Base-by-base conservation (phyloP, 2,888 invertebrate species). In the Brenthis hecate region DNA sequence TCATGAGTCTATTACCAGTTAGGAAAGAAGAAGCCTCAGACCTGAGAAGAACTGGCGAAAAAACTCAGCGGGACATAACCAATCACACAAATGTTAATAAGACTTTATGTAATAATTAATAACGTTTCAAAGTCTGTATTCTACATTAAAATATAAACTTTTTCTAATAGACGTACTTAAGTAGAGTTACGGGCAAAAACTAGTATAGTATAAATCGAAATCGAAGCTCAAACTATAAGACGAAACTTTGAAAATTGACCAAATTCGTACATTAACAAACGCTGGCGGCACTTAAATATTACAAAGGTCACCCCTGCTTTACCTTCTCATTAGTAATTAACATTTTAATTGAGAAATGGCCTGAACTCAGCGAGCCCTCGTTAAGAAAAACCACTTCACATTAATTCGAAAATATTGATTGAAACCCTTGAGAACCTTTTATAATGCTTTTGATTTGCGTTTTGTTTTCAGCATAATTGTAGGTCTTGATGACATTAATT, bases 251-350 rank as follows among this genome's bases (percentile, higher is more conserved):
- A 5, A 19, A 57, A 57, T 57, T 57, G 11, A 43, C 19, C 19
- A 47, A 47, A 47, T 47, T 57, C 13, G 43, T 13, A 13, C 19
- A 19, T 57, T 47, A 47, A 47, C 6, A 57, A 57, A 14, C 16
- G 56, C 47, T 47, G 14, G 47, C n/a, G 13, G 58, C 47, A 58
- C 47, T 48, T 48, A 47, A 47, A 58, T 48, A 58, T 48, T 14
- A n/a, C 61, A 69, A 51, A 63, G 58, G 58, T 57, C 53, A 47
- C n/a, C 64, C 16, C 54, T 50, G 23, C 64, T 28, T 48, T 67
- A 60, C 69, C 68, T 68, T 56, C 71, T 73, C 73, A 74, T 73
- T 74, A 71, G 69, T 72, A 71, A 74, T 75, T 75, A 72, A 73
- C 69, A 70, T 74, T 70, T 73, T 74, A 75, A 74, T 75, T 73